Evolutionary conservation across 2,888 invertebrate genomes (phyloP), one percentile per base, ranked within the genome.

Genomic region (Pheosia gnoma): DNA sequence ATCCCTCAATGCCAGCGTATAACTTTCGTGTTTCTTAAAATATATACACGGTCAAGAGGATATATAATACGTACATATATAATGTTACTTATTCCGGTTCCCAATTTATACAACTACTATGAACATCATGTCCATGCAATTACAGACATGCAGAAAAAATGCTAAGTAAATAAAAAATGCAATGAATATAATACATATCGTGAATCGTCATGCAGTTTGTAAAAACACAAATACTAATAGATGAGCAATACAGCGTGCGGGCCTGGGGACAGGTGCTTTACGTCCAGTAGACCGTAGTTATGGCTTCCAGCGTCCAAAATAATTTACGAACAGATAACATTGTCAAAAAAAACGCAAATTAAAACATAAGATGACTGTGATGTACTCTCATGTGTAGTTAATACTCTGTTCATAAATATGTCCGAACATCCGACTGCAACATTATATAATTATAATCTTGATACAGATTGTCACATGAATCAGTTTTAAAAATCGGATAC

Each of bases 211-310:
- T 76, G 73, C 77, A 67, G 57, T 65, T 62, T 60, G 66, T 74
- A 66, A 71, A 68, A 67, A 71, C 63, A 70, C 63, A 59, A 70
- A 68, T 60, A 70, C 57, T 60, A 57, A 67, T 51, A 37, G 56
- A 71, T 74, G 75, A 70, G 65, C 68, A 75, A 71, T 66, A 68
- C 73, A 78, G 77, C 82, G 84, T 84, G 87, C 85, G 78, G 78
- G 77, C 81, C 78, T 45, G 9, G 9, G 75, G 77, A 80, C 81
- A 76, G 78, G 86, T 86, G 87, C 85, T 68, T 78, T 74, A 83
- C 82, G 79, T 76, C 70, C 81, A 84, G 75, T 67, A 78, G 66
- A 66, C 75, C 67, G 86, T 83, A 87, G 86, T 85, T 87, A 87
- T 87, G 87, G 87, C 86, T 82, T 80, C 72, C 82, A 82, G 80